Evolutionary conservation across 92 coral and sea anemone genomes (phyloP), one percentile per base, ranked within the genome.

Genomic region (Ricordea florida): DNA sequence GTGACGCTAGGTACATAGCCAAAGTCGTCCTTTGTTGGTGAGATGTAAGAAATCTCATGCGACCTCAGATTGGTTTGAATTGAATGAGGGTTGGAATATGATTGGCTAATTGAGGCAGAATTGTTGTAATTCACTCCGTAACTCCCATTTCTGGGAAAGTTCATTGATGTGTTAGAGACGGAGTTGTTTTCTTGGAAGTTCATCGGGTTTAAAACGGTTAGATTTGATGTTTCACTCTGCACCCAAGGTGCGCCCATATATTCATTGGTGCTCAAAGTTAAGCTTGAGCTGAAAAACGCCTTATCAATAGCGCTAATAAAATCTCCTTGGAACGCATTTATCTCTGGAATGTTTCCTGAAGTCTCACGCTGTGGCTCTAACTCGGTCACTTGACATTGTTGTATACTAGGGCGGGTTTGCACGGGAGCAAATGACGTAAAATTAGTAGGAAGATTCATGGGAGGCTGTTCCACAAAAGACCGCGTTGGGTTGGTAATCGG

Each of bases 181-280:
- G 78, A 30, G 34, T 73, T 15, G 24, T 79, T 74, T 50, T 91
- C 93, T 38, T 76, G 44, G 53, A 78, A 37, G 57, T 43, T 83
- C 9, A 83, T 79, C 4, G 89, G 78, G 42, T 80, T 91, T 25
- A 91, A 68, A 9, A 84, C 80, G 51, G 93, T 67, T 6, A 87
- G 83, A 34, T 90, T 70, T n/a, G 66, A 68, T n/a, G 74, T 62
- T 4, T 91, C 97, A 4, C 61, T 74, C 24, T 87, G 83, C 1
- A 84, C 25, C 97, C 97, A 91, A 0, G 89, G 64, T 9, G 76
- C 56, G 1, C 67, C 81, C 45, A 84, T 57, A 61, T 81, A 87
- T 21, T 91, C 90, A 5, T 84, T 31, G 17, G 46, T 55, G 52
- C 66, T 68, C 9, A 83, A 33, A 2, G 82, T 45, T 2, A 81